These are phyloP conservation scores for Lasioglossum calceatum DNA, from an alignment of 2,888 invertebrate genomes.

Conservation along the genomic window DNA sequence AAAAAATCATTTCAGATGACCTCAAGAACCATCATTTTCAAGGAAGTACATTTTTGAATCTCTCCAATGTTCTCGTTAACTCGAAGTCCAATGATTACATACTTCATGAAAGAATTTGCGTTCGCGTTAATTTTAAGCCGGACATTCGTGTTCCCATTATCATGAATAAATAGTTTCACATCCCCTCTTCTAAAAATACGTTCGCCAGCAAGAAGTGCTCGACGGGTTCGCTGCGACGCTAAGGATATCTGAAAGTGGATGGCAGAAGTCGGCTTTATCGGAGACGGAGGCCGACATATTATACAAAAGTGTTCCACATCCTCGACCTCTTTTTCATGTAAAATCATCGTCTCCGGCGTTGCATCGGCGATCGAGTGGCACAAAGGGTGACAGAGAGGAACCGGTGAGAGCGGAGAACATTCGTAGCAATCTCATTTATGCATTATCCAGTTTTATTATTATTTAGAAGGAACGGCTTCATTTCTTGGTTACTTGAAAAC, in stretches of 20 bases:
- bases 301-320: not conserved
- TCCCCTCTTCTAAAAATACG: not conserved
- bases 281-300: not conserved
- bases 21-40: not conserved
- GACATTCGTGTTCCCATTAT: not conserved
- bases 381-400: not conserved
- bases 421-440: not conserved
- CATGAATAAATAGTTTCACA: not conserved
- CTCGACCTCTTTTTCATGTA: constrained; percentile 6
- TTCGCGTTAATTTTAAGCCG: no score
- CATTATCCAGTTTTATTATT: not conserved
- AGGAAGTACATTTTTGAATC: no score
- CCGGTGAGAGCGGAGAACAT: not conserved
- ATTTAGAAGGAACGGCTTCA: no score
- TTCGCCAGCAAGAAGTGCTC: not conserved
- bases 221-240: not conserved
- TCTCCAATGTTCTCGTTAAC: no score
- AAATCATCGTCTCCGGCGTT: not conserved
- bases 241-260: not conserved
- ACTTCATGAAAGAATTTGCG: no score
- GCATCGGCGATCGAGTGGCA: not conserved
- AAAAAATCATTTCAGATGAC: no score
- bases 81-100: no score
- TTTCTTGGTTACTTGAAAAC: no score
- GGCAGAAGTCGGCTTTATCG: not conserved